Base-by-base conservation (phyloP, 2,888 invertebrate species). In the Trachelus troglodyta region DNA sequence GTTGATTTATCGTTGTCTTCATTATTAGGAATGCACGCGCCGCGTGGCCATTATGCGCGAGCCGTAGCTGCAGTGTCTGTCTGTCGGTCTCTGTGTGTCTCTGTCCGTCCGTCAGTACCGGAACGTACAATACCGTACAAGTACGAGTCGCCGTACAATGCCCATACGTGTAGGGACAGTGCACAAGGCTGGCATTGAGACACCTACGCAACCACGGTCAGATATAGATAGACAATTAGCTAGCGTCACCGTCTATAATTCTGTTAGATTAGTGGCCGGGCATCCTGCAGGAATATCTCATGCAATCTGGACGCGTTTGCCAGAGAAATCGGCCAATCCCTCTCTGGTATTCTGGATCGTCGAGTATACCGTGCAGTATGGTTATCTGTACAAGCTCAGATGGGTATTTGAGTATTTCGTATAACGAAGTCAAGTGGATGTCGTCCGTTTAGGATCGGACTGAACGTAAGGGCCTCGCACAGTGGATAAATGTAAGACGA, bases 1-100 rank as follows among this genome's bases (percentile, higher is more conserved):
- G 89, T 91, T 91, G 91, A 91, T 91, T 91, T 91, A 91, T 91
- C 90, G 91, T 89, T 90, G 91, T 91, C 91, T 91, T 91, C 91
- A 90, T 91, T 91, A 91, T 91, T 91, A 91, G 91, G 91, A 91
- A 91, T 91, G 91, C 91, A 90, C 89, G 89, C 87, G 87, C 87
- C 85, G 87, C 85, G 85, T 82, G 85, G 86, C 87, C 86, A 88
- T 89, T 88, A 89, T 88, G 84, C 81, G 81, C 79, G 81, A 80
- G 76, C 75, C 76, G 77, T 82, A 82, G 82, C 81, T 80, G 81
- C 82, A 79, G 82, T 81, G 83, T 74, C 73, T 68, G 68, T 81
- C 82, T 83, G 83, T 82, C 88, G 87, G 87, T 88, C 85, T 56
- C 56, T 56, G 9, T 56, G 56, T 56, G 23, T 56, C 71, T 34